Conservation (phyloP, 2,113 vertebrate genomes). For the Rafetus swinhoei region DNA sequence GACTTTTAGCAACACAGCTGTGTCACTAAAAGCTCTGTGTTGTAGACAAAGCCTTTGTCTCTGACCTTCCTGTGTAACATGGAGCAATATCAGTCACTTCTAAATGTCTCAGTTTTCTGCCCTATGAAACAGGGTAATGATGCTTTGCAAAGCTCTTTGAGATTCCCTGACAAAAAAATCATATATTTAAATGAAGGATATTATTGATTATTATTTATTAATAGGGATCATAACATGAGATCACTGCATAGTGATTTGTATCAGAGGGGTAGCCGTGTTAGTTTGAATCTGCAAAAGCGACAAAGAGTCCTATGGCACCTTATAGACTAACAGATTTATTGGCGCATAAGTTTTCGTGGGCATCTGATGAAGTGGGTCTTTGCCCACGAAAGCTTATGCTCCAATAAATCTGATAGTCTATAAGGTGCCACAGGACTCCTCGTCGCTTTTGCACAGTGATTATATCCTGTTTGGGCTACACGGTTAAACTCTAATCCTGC, state of each 20-base stretch:
- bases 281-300: too few relatives aligned
- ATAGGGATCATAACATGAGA: background rate
- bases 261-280: too few relatives aligned
- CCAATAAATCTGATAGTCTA: too few relatives aligned
- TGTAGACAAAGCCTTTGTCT: conserved; percentile 8
- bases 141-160: background rate
- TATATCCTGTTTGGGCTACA: background rate
- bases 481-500: background rate
- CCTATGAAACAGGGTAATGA: background rate
- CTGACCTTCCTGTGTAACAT: conserved; percentile 21
- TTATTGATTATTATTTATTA: background rate
- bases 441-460: background rate
- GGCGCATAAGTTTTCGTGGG: too few relatives aligned
- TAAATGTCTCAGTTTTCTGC: conserved; percentile 11
- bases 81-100: conserved; percentile 7
- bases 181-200: background rate
- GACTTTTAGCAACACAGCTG: too few relatives aligned
- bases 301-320: too few relatives aligned
- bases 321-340: too few relatives aligned
- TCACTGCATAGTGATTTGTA: background rate
- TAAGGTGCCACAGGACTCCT: too few relatives aligned
- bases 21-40: too few relatives aligned
- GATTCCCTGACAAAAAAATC: conserved; percentile 9
- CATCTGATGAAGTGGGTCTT: too few relatives aligned
- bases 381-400: too few relatives aligned